phyloP scores from a whole-genome alignment of 1,140 invertebrate species.

The Anastrepha obliqua region DNA sequence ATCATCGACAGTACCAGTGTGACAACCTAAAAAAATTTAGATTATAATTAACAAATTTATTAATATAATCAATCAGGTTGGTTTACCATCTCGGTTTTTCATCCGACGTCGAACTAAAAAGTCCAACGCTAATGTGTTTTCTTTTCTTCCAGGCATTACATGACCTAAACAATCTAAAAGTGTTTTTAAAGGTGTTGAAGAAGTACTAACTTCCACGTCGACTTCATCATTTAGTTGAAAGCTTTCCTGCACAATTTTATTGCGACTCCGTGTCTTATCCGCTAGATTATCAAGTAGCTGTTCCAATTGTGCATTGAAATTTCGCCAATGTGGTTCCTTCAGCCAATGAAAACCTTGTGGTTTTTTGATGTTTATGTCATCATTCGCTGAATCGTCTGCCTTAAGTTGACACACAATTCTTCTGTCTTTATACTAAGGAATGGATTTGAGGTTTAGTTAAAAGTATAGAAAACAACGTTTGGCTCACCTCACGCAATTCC shows the following conservation, averaged over 20 bases:
- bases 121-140: not conserved
- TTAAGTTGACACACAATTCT: not conserved
- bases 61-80: not conserved
- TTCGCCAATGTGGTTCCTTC: not conserved
- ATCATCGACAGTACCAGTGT: not conserved
- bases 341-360: not conserved
- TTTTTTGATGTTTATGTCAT: not conserved
- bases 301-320: not conserved
- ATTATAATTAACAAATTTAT: not conserved
- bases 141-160: not conserved
- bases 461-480: too few relatives aligned
- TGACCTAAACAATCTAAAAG: not conserved
- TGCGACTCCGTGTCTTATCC: not conserved
- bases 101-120: not conserved
- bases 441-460: not conserved
- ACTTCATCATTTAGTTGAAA: not conserved
- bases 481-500: conserved; percentile 22
- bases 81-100: not conserved
- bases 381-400: not conserved
- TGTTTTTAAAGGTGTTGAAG: not conserved
- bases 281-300: not conserved
- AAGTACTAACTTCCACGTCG: not conserved
- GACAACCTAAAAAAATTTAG: not conserved
- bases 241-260: not conserved
- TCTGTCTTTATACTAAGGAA: conserved; percentile 19